Base-by-base conservation (phyloP, 1,140 invertebrate genomes). In the Bathynomus jamesi region DNA sequence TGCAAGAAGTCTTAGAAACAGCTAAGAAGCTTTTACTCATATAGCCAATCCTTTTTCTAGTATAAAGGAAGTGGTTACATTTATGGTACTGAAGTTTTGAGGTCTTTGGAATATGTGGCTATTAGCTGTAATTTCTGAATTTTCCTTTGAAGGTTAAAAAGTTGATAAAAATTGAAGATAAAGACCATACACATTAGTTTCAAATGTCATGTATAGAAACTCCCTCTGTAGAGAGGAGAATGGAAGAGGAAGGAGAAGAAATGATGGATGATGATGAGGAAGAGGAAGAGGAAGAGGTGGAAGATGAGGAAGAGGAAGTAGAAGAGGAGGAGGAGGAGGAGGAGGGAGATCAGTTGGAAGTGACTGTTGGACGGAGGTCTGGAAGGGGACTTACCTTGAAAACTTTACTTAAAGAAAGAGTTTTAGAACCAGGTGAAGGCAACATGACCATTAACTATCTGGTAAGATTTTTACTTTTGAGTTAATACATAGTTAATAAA, bases 371-470 rank as follows among this genome's bases (percentile, higher is more conserved):
- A 27, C 1, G 65, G 21, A 28, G 65, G 31, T 66, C 65, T 3
- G 65, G 77, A 27, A 60, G 77, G 61, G 73, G 77, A 17, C 67
- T 94, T 11, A 94, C 92, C n/a, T 81, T 95, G 61, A 89, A 91
- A 82, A 94, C 91, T 85, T 85, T 91, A 65, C 82, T 95, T 78
- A 85, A 88, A 71, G 91, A 92, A 74, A 89, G 89, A 79, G 89
- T 95, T 78, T 84, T 95, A 67, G 86, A 91, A 79, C 88, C 92
- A 32, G 92, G 92, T 10, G 87, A 88, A 80, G 90, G 89, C 60
- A 85, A 88, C 62, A 89, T 95, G 87, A 90, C 91, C 28, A 91
- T 95, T 76, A 92, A 94, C 81, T 95, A 94, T 84, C 84, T 94
- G 85, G 91, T 92, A 83, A 81, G 80, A 61, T 27, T 40, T 21